phyloP scores from a whole-genome alignment of 92 coral and sea anemone species.

The Porites cylindrica region DNA sequence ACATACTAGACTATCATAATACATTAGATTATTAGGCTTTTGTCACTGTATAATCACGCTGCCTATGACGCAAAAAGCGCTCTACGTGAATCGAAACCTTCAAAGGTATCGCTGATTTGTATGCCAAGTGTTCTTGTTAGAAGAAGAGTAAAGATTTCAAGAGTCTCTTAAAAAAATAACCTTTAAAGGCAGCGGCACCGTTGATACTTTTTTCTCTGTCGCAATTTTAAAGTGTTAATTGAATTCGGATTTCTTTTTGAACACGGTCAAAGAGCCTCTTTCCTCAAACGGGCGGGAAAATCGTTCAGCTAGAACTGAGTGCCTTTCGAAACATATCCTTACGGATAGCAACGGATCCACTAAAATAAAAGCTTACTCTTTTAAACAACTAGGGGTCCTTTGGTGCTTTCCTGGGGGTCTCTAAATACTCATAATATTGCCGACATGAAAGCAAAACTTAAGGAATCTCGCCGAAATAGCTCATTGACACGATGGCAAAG shows the following conservation, averaged over 20 bases:
- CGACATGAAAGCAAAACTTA: constrained; percentile 32
- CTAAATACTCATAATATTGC: background rate
- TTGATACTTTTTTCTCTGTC: background rate
- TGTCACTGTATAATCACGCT: background rate
- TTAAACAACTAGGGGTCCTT: background rate
- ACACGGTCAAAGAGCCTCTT: constrained; percentile 7
- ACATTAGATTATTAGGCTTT: constrained; percentile 35
- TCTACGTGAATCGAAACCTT: background rate
- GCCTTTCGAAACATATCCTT: background rate
- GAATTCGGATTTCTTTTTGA: constrained; percentile 24
- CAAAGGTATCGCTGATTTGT: background rate
- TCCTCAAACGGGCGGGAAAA: constrained; percentile 5
- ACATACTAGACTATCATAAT: constrained; percentile 34
- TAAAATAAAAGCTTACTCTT: background rate
- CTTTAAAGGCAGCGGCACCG: background rate
- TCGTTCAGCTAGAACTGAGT: background rate
- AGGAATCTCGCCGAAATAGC: background rate
- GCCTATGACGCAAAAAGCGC: constrained; percentile 6
- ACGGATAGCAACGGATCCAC: background rate
- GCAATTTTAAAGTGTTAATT: constrained; percentile 8
- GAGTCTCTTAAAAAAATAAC: background rate
- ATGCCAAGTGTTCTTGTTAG: background rate
- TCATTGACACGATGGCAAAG: constrained; percentile 15
- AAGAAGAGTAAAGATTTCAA: background rate
- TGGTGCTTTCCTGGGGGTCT: constrained; percentile 34